phyloP scores from a whole-genome alignment of 1,140 invertebrate genomes.

The Drosophila yakuba region DNA sequence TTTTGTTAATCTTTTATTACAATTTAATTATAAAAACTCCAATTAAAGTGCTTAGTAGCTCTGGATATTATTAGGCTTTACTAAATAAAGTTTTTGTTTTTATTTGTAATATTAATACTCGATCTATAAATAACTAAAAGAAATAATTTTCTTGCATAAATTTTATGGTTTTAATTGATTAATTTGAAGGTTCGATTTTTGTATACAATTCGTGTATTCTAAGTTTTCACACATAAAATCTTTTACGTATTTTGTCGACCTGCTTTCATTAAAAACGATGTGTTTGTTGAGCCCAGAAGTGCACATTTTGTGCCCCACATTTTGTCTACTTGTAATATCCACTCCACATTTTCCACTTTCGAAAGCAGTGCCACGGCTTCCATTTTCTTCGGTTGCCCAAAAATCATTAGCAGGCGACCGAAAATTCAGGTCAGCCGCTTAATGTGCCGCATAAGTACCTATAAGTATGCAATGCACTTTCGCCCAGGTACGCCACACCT shows the following conservation, averaged over 20 bases:
- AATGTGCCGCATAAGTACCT: constrained; percentile 77
- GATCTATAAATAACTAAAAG: too few relatives aligned
- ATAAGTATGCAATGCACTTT: constrained; percentile 78
- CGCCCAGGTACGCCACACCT: constrained; percentile 31
- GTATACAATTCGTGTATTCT: too few relatives aligned
- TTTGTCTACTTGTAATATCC: constrained; percentile 20
- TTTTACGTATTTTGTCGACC: background rate
- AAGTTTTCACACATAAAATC: background rate
- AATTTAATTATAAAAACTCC: background rate
- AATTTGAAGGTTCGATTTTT: too few relatives aligned
- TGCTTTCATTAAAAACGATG: constrained; percentile 6
- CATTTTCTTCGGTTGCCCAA: constrained; percentile 36
- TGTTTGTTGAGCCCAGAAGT: constrained; percentile 19
- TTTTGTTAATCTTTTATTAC: background rate
- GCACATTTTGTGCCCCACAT: constrained; percentile 30
- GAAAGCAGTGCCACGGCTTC: background rate
- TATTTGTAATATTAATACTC: too few relatives aligned
- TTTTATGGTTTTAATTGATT: too few relatives aligned
- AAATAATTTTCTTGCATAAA: too few relatives aligned
- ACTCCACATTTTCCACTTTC: constrained; percentile 5
- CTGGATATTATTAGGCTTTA: too few relatives aligned
- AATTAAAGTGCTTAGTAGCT: background rate
- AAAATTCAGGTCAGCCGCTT: constrained; percentile 69
- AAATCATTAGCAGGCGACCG: constrained; percentile 60
- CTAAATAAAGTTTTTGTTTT: too few relatives aligned